Evolutionary conservation across 2,113 vertebrate species (phyloP).

Genomic region (Acrocephalus arundinaceus): DNA sequence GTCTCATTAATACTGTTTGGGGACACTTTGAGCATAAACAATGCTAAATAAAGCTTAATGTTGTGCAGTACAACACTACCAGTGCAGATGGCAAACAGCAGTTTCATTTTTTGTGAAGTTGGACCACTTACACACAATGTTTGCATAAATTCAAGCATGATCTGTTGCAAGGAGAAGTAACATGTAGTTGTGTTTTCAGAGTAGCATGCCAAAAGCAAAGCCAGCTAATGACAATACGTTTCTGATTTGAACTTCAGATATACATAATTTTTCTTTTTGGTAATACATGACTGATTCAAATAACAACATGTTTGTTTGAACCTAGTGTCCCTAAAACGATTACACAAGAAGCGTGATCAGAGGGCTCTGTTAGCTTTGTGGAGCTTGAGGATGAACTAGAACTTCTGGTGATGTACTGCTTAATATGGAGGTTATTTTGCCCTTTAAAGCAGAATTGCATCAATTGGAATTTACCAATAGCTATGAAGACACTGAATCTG

Average conservation of each 20-base stretch:
- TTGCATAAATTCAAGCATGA: neutral
- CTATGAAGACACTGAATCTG: neutral
- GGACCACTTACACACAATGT: neutral
- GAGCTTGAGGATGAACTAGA: neutral
- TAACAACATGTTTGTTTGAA: neutral
- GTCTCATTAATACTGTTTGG: neutral
- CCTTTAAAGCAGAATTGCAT: neutral
- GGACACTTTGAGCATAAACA: neutral
- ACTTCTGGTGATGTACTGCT: neutral
- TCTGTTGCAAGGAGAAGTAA: neutral
- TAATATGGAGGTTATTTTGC: neutral
- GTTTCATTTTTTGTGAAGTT: neutral
- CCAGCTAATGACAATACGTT: neutral
- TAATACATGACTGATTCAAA: neutral
- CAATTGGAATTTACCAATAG: neutral
- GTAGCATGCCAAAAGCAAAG: neutral
- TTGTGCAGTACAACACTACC: neutral
- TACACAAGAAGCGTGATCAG: neutral
- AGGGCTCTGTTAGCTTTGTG: neutral
- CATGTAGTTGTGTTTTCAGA: neutral
- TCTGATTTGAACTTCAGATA: neutral
- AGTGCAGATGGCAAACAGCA: constrained; percentile 11
- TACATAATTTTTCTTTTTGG: neutral
- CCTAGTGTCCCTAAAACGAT: neutral
- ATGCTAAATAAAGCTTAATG: neutral